These are phyloP conservation scores for Parazoanthus atlanticus DNA, from an alignment of 92 coral and sea anemone genomes.

Conservation along the genomic window DNA sequence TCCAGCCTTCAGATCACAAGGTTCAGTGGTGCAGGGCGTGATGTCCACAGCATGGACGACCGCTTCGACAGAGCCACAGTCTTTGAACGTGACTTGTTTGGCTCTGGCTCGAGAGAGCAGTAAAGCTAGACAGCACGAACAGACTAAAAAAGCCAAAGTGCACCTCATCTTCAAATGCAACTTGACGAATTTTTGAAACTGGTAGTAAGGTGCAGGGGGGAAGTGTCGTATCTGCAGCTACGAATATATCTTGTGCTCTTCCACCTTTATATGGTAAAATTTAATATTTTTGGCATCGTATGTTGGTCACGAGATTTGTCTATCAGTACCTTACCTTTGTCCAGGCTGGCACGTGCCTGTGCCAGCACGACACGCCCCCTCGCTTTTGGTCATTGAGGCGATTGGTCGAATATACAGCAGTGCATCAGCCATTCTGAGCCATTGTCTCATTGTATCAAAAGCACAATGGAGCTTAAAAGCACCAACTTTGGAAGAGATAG, in stretches of 20 bases:
- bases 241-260: neutral
- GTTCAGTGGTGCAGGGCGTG: conserved; percentile 13
- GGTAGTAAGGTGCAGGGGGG: neutral
- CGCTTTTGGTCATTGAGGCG: neutral
- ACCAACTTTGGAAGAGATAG: no score
- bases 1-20: conserved; percentile 16
- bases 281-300: neutral
- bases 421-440: neutral
- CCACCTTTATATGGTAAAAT: neutral
- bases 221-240: neutral
- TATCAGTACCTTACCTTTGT: neutral
- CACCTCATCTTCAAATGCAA: conserved; percentile 2
- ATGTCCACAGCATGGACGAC: neutral
- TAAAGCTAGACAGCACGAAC: neutral
- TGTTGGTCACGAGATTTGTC: neutral
- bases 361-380: neutral
- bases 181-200: neutral
- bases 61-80: conserved; percentile 28
- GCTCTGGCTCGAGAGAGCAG: neutral
- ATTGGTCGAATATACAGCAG: neutral
- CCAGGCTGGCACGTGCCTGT: neutral
- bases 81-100: conserved; percentile 12
- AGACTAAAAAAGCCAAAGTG: neutral
- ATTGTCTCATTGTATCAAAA: neutral
- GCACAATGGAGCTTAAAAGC: no score